Evolutionary conservation across 2,888 invertebrate species (phyloP).

Genomic region (Idaea biselata): DNA sequence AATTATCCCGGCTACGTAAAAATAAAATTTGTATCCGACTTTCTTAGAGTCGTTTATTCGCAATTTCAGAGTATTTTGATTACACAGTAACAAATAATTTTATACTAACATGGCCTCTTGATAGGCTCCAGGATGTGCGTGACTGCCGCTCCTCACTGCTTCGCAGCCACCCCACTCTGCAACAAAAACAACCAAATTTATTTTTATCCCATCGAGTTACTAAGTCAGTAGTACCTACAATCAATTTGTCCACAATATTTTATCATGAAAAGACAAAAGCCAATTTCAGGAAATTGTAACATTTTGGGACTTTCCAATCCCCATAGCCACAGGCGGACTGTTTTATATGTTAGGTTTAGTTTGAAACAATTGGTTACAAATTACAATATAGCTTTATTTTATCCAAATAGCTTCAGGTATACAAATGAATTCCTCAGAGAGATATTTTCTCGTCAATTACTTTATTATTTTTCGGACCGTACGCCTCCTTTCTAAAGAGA

Average conservation of each 20-base stretch:
- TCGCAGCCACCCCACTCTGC: conserved; percentile 69
- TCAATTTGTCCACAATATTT: too few relatives aligned
- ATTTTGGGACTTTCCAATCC: too few relatives aligned
- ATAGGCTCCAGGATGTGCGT: conserved; percentile 72
- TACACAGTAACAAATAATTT: not conserved
- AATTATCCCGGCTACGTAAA: not conserved
- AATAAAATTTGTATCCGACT: not conserved
- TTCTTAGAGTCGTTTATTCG: not conserved
- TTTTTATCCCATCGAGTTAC: too few relatives aligned
- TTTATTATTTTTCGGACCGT: not conserved
- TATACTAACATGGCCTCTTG: conserved; percentile 58
- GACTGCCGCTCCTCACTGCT: conserved; percentile 42
- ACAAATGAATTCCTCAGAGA: too few relatives aligned
- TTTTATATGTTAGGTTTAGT: too few relatives aligned
- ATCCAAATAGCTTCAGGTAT: too few relatives aligned
- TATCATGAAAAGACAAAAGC: too few relatives aligned
- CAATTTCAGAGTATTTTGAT: not conserved
- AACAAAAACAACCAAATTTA: conserved; percentile 40
- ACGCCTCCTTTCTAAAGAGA: not conserved
- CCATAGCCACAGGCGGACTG: too few relatives aligned
- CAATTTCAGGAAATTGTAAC: too few relatives aligned
- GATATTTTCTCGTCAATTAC: not conserved
- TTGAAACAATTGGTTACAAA: too few relatives aligned
- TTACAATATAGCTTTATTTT: too few relatives aligned
- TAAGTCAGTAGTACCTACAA: too few relatives aligned